Base-by-base conservation (phyloP, 1,140 invertebrate genomes). In the Lepidotrigona ventralis region DNA sequence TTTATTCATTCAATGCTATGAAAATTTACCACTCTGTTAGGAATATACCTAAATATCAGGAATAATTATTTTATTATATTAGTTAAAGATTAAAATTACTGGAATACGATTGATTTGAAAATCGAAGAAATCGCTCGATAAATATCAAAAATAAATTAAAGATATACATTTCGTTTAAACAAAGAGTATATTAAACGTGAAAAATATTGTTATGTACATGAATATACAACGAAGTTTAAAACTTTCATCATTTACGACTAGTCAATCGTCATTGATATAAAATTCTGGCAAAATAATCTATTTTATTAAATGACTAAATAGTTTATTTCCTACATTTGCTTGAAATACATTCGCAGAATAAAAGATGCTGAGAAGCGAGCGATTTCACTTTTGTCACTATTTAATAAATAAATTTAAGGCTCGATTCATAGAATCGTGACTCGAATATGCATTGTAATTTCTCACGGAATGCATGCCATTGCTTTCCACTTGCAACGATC, bases 391-490 rank as follows among this genome's bases (percentile, higher is more conserved):
- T 74, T 46, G 23, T 26, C 14, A 26, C 54, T 58, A 33, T 39
- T 29, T 72, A 2, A 19, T 6, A 14, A 11, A 17, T 26, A 26
- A 15, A 19, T 33, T 14, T 8, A 11, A 33, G 4, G 21, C 33
- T 2, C 33, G 68, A 46, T 5, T 29, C 39, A 19, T 19, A 9
- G 33, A n/a, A 58, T 3, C 68, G 29, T 39, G 63, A 51, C 39
- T 23, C 63, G 33, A 26, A 68, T 68, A 12, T 33, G 17, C 60
- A 60, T 12, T n/a, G 5, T 1, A 39, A 4, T 71, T 70, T 71
- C 70, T 29, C 23, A 2, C 51, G 0, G 56, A 8, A 29, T 56
- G 77, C 51, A 64, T 23, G 70, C 75, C 26, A 86, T 80, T 72
- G 0, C 29, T 11, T 76, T 84, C 33, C 19, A n/a, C 53, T 15